Evolutionary conservation across 2,113 vertebrate genomes (phyloP).

Genomic region (Esox niger): DNA sequence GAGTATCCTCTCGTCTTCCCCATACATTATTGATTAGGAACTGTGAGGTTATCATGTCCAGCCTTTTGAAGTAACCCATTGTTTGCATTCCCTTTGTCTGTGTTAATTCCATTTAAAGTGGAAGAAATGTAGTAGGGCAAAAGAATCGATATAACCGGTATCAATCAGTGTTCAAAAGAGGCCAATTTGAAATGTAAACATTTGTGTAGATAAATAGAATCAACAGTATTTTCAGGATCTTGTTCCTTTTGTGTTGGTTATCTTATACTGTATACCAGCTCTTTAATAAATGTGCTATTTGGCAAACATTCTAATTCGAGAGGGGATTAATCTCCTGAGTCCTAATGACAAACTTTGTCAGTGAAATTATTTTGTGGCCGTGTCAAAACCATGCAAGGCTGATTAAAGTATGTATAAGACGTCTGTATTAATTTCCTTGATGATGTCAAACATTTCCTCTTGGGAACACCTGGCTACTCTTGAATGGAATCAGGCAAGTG

Average conservation of each 20-base stretch:
- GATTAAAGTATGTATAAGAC: conserved; percentile 41
- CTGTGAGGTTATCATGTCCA: conserved; percentile 31
- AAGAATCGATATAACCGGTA: too few species aligned
- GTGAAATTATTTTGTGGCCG: conserved; percentile 23
- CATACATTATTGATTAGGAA: conserved; percentile 62
- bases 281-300: too few species aligned
- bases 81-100: conserved; percentile 30
- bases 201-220: too few species aligned
- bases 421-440: not conserved
- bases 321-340: conserved; percentile 8
- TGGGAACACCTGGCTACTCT: conserved; percentile 37
- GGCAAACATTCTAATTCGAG: too few species aligned
- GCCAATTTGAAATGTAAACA: too few species aligned
- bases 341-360: conserved; percentile 7
- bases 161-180: too few species aligned
- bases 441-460: conserved; percentile 31
- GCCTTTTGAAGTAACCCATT: conserved; percentile 34
- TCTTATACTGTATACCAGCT: too few species aligned
- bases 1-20: conserved; percentile 9
- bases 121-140: too few species aligned
- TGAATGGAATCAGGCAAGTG: not conserved
- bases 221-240: too few species aligned
- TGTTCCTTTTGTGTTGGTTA: too few species aligned
- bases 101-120: too few species aligned
- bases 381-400: conserved; percentile 23